A percentile compares a stretch with the other conserved stretches of the same genome.
These are phyloP conservation scores for Peromyscus polionotus DNA, from an alignment of 2,113 vertebrate species.

Conservation along the genomic window DNA sequence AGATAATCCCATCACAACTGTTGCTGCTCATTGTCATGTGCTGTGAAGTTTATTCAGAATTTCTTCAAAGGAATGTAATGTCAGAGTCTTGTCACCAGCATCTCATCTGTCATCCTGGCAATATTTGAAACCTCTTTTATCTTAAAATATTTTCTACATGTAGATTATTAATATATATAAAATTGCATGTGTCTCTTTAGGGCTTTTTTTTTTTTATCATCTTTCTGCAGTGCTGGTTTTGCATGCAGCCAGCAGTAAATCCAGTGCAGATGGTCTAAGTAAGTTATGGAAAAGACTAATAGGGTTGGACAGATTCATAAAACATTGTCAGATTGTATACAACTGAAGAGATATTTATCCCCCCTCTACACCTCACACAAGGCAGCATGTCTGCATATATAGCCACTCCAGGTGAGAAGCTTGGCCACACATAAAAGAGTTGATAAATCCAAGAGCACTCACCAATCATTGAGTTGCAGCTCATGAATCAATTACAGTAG, in stretches of 20 bases:
- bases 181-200: conserved; percentile 82
- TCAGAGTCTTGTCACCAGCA: conserved; percentile 83
- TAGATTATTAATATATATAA: conserved; percentile 86
- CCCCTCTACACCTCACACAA: conserved; percentile 25
- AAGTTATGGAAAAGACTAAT: conserved; percentile 83
- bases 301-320: conserved; percentile 83
- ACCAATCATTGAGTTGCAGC: conserved; percentile 72
- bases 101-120: conserved; percentile 82
- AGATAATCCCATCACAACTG: conserved; percentile 82
- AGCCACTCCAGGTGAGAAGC: conserved; percentile 29
- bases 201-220: conserved; percentile 82
- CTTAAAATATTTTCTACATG: conserved; percentile 71
- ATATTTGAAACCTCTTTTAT: conserved; percentile 83
- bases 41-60: conserved; percentile 74
- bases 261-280: conserved; percentile 74
- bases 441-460: conserved; percentile 82
- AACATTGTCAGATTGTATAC: conserved; percentile 74
- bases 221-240: conserved; percentile 83
- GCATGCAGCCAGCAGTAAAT: conserved; percentile 82
- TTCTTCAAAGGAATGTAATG: conserved; percentile 86
- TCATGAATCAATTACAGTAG: conserved; percentile 81
- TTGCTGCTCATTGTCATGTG: conserved; percentile 85
- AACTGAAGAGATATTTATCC: conserved; percentile 74
- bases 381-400: conserved; percentile 52
- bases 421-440: conserved; percentile 76